These are phyloP conservation scores for Gopherus evgoodei DNA, from an alignment of 2,113 vertebrate species.

Conservation along the genomic window DNA sequence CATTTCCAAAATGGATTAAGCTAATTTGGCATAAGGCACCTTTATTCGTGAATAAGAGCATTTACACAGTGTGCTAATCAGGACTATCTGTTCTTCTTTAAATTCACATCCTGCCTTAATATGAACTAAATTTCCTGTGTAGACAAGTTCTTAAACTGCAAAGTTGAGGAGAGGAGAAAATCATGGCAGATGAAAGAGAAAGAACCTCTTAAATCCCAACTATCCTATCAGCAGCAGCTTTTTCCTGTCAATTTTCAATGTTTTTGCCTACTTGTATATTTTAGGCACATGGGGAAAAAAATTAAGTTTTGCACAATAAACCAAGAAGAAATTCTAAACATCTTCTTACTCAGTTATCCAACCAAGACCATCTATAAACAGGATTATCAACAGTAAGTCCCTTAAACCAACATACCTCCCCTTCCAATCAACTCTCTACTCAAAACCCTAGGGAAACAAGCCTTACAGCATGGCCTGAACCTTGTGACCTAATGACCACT, in stretches of 20 bases:
- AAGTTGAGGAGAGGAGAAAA: background rate
- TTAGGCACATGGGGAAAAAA: background rate
- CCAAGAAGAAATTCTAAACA: background rate
- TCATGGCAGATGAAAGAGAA: background rate
- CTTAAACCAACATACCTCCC: background rate
- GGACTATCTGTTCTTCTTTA: too few relatives aligned
- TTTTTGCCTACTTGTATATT: background rate
- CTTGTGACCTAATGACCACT: background rate
- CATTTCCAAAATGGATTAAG: too few relatives aligned
- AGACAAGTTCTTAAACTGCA: background rate
- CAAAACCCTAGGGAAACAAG: background rate
- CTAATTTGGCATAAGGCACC: too few relatives aligned
- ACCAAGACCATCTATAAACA: background rate
- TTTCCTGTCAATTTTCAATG: background rate
- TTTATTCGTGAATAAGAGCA: too few relatives aligned
- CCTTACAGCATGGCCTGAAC: background rate
- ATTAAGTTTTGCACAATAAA: fast-evolving
- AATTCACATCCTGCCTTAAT: too few relatives aligned
- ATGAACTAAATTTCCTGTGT: too few relatives aligned
- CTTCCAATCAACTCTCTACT: background rate
- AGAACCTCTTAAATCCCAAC: background rate
- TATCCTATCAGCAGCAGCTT: background rate
- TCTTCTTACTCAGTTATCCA: background rate
- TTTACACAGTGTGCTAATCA: too few relatives aligned
- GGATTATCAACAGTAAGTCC: too few relatives aligned